These are phyloP conservation scores for Syngnathus scovelli DNA, from an alignment of 2,113 vertebrate genomes.

Conservation along the genomic window DNA sequence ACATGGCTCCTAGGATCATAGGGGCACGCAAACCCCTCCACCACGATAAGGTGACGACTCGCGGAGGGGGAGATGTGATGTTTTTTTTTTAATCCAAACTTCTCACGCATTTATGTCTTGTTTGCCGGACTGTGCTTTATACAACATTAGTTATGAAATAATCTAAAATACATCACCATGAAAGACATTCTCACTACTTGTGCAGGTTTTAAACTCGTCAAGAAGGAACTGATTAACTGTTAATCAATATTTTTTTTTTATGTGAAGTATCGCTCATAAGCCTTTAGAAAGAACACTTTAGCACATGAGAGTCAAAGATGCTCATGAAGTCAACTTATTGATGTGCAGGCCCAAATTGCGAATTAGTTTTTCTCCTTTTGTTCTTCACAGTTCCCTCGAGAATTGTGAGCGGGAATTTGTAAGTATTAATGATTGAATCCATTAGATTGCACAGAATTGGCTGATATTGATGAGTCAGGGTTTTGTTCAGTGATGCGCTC, in stretches of 20 bases:
- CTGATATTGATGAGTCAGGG: constrained; percentile 46
- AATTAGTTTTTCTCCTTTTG: background rate
- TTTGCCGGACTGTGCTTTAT: background rate
- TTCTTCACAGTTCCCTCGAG: constrained; percentile 3
- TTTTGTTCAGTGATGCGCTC: constrained; percentile 46
- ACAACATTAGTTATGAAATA: background rate
- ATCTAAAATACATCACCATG: background rate
- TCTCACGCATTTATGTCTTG: background rate
- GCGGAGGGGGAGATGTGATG: too few species aligned
- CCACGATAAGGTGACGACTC: too few species aligned
- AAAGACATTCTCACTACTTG: too few species aligned
- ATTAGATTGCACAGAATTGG: constrained; percentile 44
- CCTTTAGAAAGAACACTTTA: background rate
- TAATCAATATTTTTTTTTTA: background rate
- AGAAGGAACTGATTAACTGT: background rate
- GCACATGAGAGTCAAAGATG: background rate
- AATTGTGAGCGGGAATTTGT: constrained; percentile 14
- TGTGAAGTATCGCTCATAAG: background rate
- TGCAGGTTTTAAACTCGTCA: background rate
- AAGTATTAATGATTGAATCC: constrained; percentile 45
- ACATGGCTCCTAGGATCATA: too few species aligned
- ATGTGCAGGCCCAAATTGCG: background rate
- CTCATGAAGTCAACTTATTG: background rate
- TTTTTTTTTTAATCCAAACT: background rate
- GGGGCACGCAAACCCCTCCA: too few species aligned